Percentiles rank a stretch among this genome's conserved stretches.
Conservation (phyloP, 2,113 vertebrate genomes). For the Meles meles region DNA sequence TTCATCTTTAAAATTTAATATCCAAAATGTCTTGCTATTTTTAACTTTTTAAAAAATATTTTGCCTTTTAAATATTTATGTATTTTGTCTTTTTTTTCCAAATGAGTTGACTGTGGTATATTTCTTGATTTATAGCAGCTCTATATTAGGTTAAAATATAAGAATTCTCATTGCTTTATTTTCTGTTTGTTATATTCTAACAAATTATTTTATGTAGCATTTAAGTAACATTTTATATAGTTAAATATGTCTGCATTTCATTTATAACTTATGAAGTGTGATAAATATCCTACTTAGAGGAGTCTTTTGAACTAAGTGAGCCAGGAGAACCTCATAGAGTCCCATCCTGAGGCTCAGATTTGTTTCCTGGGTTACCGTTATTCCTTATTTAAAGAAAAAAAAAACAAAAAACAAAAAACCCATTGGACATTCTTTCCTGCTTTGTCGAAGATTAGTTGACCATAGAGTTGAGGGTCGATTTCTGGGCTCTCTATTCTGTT, state of each 20-base stretch:
- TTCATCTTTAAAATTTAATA: neutral
- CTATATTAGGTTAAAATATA: neutral
- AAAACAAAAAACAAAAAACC: neutral
- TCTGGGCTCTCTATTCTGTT: too few relatives aligned
- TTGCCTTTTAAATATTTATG: neutral
- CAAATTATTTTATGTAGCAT: neutral
- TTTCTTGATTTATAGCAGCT: neutral
- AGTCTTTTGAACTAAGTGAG: neutral
- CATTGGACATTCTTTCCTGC: too few relatives aligned
- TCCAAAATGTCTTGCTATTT: neutral
- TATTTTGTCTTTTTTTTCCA: neutral
- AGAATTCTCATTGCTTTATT: neutral
- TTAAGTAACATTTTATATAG: neutral
- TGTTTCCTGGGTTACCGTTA: neutral
- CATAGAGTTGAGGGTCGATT: too few relatives aligned
- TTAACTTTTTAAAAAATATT: neutral
- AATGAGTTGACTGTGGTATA: neutral
- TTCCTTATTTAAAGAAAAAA: neutral
- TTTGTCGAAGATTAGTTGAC: too few relatives aligned
- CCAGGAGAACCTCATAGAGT: neutral
- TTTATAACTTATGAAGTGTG: neutral
- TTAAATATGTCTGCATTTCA: neutral
- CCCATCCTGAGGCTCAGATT: neutral
- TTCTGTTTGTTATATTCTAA: neutral
- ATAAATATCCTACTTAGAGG: neutral